Evolutionary conservation across 2,113 vertebrate genomes (phyloP).

Genomic region (Xenopus tropicalis): DNA sequence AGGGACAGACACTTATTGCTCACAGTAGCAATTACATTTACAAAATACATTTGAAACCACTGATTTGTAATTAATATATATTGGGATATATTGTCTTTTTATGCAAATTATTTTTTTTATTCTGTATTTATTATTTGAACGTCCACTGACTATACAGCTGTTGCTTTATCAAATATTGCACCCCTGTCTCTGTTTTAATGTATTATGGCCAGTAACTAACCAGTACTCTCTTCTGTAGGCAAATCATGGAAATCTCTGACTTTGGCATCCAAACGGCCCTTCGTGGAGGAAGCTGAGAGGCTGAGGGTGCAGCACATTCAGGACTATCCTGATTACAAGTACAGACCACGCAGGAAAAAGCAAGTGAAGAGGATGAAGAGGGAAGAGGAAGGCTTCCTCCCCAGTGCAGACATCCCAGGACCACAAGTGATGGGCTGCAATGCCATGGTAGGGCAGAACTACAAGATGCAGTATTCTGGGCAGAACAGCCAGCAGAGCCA

Average conservation of each 20-base stretch:
- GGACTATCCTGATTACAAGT: slow-evolving; percentile 97
- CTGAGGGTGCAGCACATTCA: slow-evolving; percentile 94
- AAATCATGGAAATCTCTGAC: slow-evolving; percentile 93
- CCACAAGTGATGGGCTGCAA: slow-evolving; percentile 52
- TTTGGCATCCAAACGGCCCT: slow-evolving; percentile 84
- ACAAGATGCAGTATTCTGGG: slow-evolving; percentile 68
- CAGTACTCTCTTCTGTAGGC: slow-evolving; percentile 60
- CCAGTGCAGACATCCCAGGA: slow-evolving; percentile 62
- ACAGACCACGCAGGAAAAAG: slow-evolving; percentile 87
- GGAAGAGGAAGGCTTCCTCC: slow-evolving; percentile 79
- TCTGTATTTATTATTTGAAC: no score
- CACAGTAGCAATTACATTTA: no score
- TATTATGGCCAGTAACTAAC: neutral
- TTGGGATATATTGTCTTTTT: no score
- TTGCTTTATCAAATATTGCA: no score
- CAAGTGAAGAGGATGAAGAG: slow-evolving; percentile 96
- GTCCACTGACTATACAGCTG: no score
- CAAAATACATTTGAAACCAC: no score
- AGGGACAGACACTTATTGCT: no score
- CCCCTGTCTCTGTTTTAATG: no score
- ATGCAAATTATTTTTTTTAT: no score
- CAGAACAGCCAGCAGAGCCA: slow-evolving; percentile 62
- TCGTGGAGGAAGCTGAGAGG: slow-evolving; percentile 93
- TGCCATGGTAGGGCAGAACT: slow-evolving; percentile 55
- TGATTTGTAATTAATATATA: no score